A percentile compares a stretch with the other conserved stretches of the same genome.
These are phyloP conservation scores for Tiliqua scincoides DNA, from an alignment of 2,113 vertebrate genomes.

Conservation along the genomic window DNA sequence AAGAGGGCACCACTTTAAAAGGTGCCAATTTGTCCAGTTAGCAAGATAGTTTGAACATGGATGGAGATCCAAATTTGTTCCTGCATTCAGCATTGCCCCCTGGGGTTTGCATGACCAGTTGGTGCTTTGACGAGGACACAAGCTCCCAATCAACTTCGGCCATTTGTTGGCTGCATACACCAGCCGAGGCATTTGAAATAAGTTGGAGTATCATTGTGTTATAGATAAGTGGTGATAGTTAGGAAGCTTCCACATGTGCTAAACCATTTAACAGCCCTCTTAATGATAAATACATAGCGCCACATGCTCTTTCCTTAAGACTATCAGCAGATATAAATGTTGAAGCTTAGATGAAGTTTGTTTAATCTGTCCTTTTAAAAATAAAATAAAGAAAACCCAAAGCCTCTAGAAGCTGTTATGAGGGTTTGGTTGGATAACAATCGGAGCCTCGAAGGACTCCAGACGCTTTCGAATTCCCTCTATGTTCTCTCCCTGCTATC, in stretches of 20 bases:
- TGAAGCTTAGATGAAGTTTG: background rate
- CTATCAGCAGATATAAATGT: background rate
- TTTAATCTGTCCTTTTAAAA: conserved; percentile 18
- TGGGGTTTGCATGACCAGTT: no score
- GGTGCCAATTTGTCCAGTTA: no score
- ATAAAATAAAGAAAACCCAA: background rate
- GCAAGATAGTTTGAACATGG: no score
- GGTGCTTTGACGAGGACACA: no score
- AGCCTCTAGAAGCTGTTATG: background rate
- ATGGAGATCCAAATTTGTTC: no score
- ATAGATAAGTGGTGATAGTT: background rate
- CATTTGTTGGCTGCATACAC: no score
- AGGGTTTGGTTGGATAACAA: background rate
- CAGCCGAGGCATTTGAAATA: no score
- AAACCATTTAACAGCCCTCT: background rate
- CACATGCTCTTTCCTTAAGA: background rate
- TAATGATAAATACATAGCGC: background rate
- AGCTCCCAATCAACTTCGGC: no score
- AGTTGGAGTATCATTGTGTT: background rate
- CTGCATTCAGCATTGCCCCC: no score
- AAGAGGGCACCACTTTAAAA: no score
- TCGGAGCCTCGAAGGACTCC: conserved; percentile 1
- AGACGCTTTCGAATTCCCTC: background rate
- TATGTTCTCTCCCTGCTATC: conserved; percentile 1
- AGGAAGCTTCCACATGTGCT: background rate